These are phyloP conservation scores for Henricia sp. DNA, from an alignment of 53 echinoderm and acorn worm species.

Conservation along the genomic window DNA sequence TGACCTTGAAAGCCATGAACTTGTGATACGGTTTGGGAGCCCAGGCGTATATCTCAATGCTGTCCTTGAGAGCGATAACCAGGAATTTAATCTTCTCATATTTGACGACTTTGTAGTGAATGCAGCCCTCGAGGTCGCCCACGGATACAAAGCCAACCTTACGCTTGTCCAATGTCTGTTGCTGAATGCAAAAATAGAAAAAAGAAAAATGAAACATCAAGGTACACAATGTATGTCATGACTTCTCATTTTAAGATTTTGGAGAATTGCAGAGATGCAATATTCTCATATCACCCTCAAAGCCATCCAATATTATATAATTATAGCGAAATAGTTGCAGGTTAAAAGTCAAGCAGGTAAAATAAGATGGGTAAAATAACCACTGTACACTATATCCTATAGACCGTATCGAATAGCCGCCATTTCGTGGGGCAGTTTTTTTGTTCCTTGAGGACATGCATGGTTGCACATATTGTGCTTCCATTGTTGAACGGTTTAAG, in stretches of 20 bases:
- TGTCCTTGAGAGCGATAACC: constrained; percentile 96
- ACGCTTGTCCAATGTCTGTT: constrained; percentile 87
- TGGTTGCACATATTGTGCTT: too few species aligned
- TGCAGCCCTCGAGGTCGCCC: constrained; percentile 97
- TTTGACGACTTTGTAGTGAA: constrained; percentile 98
- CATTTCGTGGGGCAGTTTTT: too few species aligned
- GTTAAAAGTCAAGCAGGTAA: neutral
- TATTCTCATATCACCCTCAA: too few species aligned
- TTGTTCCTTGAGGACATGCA: too few species aligned
- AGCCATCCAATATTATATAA: too few species aligned
- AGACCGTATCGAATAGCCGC: too few species aligned
- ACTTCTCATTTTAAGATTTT: neutral
- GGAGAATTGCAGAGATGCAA: too few species aligned
- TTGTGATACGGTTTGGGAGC: constrained; percentile 99
- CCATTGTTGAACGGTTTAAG: too few species aligned
- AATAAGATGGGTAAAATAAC: too few species aligned
- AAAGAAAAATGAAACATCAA: neutral
- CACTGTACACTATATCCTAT: too few species aligned
- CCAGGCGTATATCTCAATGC: constrained; percentile 99
- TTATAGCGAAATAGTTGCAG: too few species aligned
- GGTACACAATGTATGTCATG: neutral
- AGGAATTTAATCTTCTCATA: constrained; percentile 99
- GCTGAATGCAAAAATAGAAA: constrained; percentile 6
- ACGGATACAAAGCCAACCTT: constrained; percentile 92
- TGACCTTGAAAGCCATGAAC: constrained; percentile 99